Evolutionary conservation across 2,797 vertebrate genomes (phyloP), one percentile per base, ranked within the genome.

Genomic region (Microtus californicus): DNA sequence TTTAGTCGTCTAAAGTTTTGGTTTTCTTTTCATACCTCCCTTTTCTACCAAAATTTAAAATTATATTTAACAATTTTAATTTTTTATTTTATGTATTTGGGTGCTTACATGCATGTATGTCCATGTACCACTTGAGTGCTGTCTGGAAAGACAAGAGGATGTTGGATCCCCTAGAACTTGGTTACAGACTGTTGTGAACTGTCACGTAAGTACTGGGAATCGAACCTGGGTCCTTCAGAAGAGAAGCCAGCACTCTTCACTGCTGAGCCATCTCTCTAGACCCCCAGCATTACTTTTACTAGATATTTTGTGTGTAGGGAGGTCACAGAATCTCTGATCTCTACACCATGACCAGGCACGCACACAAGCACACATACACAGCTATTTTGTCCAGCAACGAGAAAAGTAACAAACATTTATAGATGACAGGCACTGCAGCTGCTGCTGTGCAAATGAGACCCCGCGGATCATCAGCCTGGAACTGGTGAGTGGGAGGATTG

Each of bases 41-140:
- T 56, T 93, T 89, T 78, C 56, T 91, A 73, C 6, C 45, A 5
- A 94, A 96, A 82, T 25, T 21, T 81, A 91, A 87, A 92, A 65
- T 88, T 67, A 1, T 43, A 0, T 48, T 91, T 93, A 7, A 31
- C 40, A 87, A 87, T 3, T 56, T 79, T 90, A n/a, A n/a, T 54
- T 86, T 86, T 69, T 21, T 65, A 21, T 73, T 78, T 40, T 73
- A 29, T 56, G 67, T 29, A 25, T 73, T 40, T 54, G 34, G 25
- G 25, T 31, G 15, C 40, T 93, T 25, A 40, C 19, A 25, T n/a
- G 43, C 59, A 34, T 1, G 48, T 29, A 51, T 29, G 13, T 17
- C 1, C 8, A 51, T 71, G 83, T 6, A 54, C 45, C 21, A 0
- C 48, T 27, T 87, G 48, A 48, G 31, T 87, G 34, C 34, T 87